phyloP scores from a whole-genome alignment of 2,113 vertebrate species.

The Lasiurus borealis region DNA sequence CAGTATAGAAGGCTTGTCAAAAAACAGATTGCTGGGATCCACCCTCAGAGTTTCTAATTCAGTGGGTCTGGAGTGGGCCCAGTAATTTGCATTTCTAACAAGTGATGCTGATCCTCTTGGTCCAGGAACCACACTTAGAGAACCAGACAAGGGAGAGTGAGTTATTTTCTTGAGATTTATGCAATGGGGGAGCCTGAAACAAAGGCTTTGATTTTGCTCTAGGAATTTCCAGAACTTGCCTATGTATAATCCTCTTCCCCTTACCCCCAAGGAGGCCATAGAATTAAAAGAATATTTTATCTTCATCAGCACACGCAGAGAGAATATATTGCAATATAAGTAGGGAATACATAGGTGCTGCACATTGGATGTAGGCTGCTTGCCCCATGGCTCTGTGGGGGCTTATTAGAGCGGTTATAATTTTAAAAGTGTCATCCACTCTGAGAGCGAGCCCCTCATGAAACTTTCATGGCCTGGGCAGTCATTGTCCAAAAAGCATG shows the following conservation, averaged over 20 bases:
- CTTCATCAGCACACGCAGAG: conserved; percentile 75
- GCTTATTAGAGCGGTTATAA: conserved; percentile 73
- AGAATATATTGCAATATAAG: conserved; percentile 74
- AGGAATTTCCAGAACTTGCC: conserved; percentile 22
- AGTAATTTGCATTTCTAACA: not conserved
- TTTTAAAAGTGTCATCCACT: conserved; percentile 68
- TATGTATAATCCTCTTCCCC: not conserved
- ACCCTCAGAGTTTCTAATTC: not conserved
- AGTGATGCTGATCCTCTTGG: not conserved
- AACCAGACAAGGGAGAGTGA: not conserved
- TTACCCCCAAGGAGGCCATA: not conserved
- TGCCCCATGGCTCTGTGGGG: conserved; percentile 68
- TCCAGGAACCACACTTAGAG: not conserved
- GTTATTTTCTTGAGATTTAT: conserved; percentile 18
- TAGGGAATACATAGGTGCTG: conserved; percentile 69
- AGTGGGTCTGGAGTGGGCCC: not conserved
- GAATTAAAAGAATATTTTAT: conserved; percentile 84
- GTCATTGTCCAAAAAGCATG: conserved; percentile 67
- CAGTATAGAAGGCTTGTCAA: not conserved
- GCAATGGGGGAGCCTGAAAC: not conserved
- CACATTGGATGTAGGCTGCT: not conserved
- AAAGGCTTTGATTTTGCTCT: conserved; percentile 47
- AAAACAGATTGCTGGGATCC: not conserved
- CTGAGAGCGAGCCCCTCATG: conserved; percentile 62
- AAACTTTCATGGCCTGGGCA: conserved; percentile 71